phyloP scores from a whole-genome alignment of 2,797 vertebrate genomes.

The Diplodus puntazzo region DNA sequence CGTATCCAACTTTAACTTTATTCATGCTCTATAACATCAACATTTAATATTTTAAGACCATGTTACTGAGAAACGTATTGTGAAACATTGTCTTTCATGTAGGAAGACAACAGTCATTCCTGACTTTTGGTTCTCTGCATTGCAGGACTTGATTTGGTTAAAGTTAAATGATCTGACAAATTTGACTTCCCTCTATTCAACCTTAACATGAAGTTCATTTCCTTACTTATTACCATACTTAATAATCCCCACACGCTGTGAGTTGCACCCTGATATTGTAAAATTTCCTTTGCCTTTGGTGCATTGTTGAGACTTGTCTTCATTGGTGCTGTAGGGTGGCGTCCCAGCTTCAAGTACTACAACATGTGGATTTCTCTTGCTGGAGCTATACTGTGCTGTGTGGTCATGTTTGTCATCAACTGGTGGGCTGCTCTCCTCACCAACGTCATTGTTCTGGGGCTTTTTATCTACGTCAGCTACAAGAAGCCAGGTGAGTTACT shows the following conservation, averaged over 20 bases:
- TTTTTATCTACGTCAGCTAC: conserved; percentile 99
- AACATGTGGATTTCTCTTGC: conserved; percentile 99
- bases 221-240: conserved; percentile 17
- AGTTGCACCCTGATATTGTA: neutral
- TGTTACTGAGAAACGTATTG: conserved; percentile 22
- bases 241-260: neutral
- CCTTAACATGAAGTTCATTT: conserved; percentile 38
- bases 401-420: conserved; percentile 99
- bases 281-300: neutral
- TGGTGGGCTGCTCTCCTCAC: conserved; percentile 98
- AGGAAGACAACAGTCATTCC: neutral
- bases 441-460: conserved; percentile 95
- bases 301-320: conserved; percentile 27
- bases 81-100: conserved; percentile 12
- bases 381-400: conserved; percentile 95
- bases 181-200: neutral
- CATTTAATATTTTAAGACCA: conserved; percentile 48
- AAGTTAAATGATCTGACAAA: conserved; percentile 9
- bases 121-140: conserved; percentile 20
- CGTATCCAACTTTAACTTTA: conserved; percentile 47
- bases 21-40: conserved; percentile 72
- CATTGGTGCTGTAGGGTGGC: conserved; percentile 89
- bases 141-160: conserved; percentile 22
- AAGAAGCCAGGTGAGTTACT: conserved; percentile 93
- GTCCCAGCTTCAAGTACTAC: conserved; percentile 99